These are phyloP conservation scores for Heliconius hortense DNA, from an alignment of 2,888 invertebrate genomes.

Conservation along the genomic window DNA sequence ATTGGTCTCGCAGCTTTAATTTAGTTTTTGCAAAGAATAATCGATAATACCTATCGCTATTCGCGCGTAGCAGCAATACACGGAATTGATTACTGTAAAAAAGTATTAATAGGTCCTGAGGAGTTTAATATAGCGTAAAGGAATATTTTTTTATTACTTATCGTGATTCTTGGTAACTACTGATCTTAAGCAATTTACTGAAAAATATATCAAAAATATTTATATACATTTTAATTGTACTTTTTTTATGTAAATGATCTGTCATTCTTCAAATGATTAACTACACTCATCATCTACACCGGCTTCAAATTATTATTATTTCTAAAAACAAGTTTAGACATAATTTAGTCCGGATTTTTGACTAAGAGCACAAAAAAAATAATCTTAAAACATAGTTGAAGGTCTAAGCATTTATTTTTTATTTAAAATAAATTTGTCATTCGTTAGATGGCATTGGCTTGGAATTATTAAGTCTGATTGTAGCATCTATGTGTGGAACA, in stretches of 20 bases:
- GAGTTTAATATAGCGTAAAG: constrained; percentile 1
- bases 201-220: not conserved
- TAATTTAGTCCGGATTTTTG: constrained; percentile 20
- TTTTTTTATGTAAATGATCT: constrained; percentile 10
- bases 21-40: constrained; percentile 24
- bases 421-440: constrained; percentile 21
- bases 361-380: constrained; percentile 22
- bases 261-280: constrained; percentile 3
- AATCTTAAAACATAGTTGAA: constrained; percentile 18
- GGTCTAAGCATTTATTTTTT: constrained; percentile 18
- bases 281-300: not conserved
- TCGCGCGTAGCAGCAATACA: constrained; percentile 21
- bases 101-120: constrained; percentile 10
- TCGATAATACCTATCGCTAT: constrained; percentile 25
- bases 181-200: not conserved
- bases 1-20: constrained; percentile 18
- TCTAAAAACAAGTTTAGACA: constrained; percentile 17
- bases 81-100: constrained; percentile 21
- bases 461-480: constrained; percentile 28
- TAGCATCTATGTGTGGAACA: constrained; percentile 39
- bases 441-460: constrained; percentile 20
- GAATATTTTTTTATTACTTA: not conserved
- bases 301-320: constrained; percentile 8
- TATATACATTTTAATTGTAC: not conserved
- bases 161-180: not conserved